Evolutionary conservation across 2,797 vertebrate genomes (phyloP), one percentile per base, ranked within the genome.

Genomic region (Dryobates pubescens): DNA sequence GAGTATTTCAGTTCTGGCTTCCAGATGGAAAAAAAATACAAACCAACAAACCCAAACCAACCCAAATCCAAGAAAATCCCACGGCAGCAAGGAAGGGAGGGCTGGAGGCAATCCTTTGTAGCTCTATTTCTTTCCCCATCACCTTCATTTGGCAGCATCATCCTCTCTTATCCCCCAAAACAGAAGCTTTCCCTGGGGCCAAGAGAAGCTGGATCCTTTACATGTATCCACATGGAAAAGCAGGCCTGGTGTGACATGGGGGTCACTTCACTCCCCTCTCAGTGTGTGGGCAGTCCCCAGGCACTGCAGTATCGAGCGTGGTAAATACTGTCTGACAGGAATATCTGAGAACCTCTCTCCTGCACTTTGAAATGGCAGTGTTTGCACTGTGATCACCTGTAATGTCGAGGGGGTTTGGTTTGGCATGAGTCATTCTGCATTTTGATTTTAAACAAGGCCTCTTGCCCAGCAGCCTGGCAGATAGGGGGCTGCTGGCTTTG

Each of bases 1-100:
- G 91, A 93, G 32, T 87, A 74, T 87, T 94, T 90, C 51, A 83
- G 85, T 95, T 86, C 82, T 90, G 73, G 41, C 84, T 86, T 91
- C 61, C 74, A 95, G 45, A 70, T 0, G 2, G 81, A 7, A 62
- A 78, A 62, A 76, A 43, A 54, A 85, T 38, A 24, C 19, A 47
- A 20, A 51, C 12, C 49, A 51, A 49, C 22, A 51, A 51, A 51
- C 13, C 49, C 70, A 36, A 2, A 0, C 14, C 29, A 94, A n/a
- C 54, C 45, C 83, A 86, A 92, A 79, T 0, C 45, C 58, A 86
- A 93, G 59, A 62, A 89, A 91, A 94, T 79, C 30, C 30, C 41
- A n/a, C 20, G 72, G 47, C 32, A 82, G 92, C 51, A 74, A 70
- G 57, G 77, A 72, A 78, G 29, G 13, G 54, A 75, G 71, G 76